Evolutionary conservation across 92 coral and sea anemone species (phyloP), one percentile per base, ranked within the genome.

Genomic region (Meandrina meandrites): DNA sequence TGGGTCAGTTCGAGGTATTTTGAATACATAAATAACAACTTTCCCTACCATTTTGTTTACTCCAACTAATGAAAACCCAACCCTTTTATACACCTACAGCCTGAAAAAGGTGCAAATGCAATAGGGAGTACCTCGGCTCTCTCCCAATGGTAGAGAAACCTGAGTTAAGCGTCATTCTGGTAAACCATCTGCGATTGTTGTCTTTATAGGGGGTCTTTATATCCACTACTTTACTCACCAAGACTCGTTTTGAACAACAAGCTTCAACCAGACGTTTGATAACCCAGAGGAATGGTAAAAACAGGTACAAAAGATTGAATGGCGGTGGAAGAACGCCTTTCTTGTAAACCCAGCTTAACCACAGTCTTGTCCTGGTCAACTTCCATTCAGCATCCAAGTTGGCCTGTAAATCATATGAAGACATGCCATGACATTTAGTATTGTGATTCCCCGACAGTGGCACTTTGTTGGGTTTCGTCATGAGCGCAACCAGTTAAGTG

Each of bases 341-440:
- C 79, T 72, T 87, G 81, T 70, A n/a, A 81, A 87, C 36, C 87
- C 85, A 80, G 79, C 31, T 24, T 28, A 87, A 48, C 90, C 85
- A 87, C 75, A 87, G 22, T 80, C 73, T 80, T 30, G 90, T 54
- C 62, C 86, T 72, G 22, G 81, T 36, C 30, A 56, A 87, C 76
- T 87, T 87, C 90, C 90, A 87, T 18, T 72, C 79, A 24, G 80
- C 57, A 53, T 87, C 90, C 78, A 86, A 79, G 86, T 81, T 81
- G n/a, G 56, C 73, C 86, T 71, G 86, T 58, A 9, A 71, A 24
- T 83, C 40, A 75, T 12, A 56, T n/a, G 45, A 50, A 71, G 30
- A 66, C 60, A 66, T 11, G 71, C 13, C 18, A 24, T 27, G 13
- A 22, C 69, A 62, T 66, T 27, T 27, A 66, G 17, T 27, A 28